Base-by-base conservation (phyloP, 2,888 invertebrate genomes). In the Conops quadrifasciatus region DNA sequence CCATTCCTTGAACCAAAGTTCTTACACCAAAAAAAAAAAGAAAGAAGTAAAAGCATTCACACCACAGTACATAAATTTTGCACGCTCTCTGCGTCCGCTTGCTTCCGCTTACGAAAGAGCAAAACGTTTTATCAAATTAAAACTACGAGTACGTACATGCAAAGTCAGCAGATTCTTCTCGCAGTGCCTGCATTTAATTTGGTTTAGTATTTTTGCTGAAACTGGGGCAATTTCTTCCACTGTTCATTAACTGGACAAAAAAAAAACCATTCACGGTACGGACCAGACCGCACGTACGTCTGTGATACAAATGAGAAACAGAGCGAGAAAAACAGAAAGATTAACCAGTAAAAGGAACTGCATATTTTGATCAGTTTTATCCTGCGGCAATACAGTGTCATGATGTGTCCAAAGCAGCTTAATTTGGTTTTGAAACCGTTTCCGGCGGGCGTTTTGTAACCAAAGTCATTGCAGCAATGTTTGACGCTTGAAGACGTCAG, bases 311-410 rank as follows among this genome's bases (percentile, higher is more conserved):
- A 67, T 13, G 45, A 43, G 16, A 9, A 24, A 36, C n/a, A n/a
- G n/a, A n/a, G n/a, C n/a, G n/a, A n/a, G n/a, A n/a, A n/a, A n/a
- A n/a, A n/a, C n/a, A n/a, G n/a, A n/a, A n/a, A n/a, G n/a, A n/a
- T n/a, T 60, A 47, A 60, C 21, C 67, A 26, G 36, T 21, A 24
- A 65, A 51, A 49, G 65, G 28, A 65, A 65, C 53, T 30, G 60
- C 45, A 68, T 49, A 70, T 70, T 64, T 63, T 43, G 49, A 67
- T 62, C 69, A 62, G 62, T 51, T 64, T 70, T 64, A 58, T 70
- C 70, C 58, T 70, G 70, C 45, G 69, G 69, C 63, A 24, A 63
- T 53, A 62, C 28, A 51, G 45, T 51, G 36, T n/a, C 36, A 63
- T 53, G 19, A 36, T 49, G 60, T 49, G 49, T 62, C 63, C 45